A percentile compares a stretch with the other conserved stretches of the same genome.
These are phyloP conservation scores for Reticulitermes speratus DNA, from an alignment of 1,140 invertebrate species.

Conservation along the genomic window DNA sequence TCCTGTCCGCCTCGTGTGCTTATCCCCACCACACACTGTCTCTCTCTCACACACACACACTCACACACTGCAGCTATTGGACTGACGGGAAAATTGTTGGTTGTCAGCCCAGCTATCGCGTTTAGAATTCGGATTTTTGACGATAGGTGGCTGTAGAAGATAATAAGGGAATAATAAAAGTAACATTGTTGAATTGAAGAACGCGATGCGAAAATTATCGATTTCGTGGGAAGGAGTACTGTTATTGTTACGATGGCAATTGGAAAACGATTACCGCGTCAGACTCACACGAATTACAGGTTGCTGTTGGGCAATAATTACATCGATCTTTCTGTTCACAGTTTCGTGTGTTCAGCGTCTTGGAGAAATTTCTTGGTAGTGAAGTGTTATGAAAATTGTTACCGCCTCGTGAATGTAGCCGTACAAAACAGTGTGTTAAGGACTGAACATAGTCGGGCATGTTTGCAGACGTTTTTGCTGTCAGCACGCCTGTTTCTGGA, in stretches of 20 bases:
- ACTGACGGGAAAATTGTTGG: not conserved
- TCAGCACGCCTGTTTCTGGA: too few species aligned
- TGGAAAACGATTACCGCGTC: constrained; percentile 14
- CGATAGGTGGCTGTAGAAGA: not conserved
- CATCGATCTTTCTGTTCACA: not conserved
- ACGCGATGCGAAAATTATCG: not conserved
- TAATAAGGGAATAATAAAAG: constrained; percentile 2
- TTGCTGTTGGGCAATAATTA: not conserved
- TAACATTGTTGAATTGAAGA: not conserved
- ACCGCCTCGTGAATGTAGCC: not conserved
- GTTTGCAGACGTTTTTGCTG: too few species aligned
- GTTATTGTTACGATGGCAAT: not conserved
- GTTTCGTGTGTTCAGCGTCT: not conserved
- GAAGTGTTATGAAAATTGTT: constrained; percentile 8
- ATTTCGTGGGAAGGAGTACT: not conserved
- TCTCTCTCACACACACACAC: too few species aligned
- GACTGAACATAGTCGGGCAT: too few species aligned
- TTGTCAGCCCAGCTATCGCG: not conserved
- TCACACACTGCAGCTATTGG: not conserved
- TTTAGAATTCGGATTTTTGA: not conserved
- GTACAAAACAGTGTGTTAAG: not conserved
- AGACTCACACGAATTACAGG: not conserved
- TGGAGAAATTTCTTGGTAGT: not conserved
- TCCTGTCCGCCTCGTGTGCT: not conserved
- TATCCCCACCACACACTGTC: not conserved